These are phyloP conservation scores for Noctua janthina DNA, from an alignment of 2,888 invertebrate genomes.

Conservation along the genomic window DNA sequence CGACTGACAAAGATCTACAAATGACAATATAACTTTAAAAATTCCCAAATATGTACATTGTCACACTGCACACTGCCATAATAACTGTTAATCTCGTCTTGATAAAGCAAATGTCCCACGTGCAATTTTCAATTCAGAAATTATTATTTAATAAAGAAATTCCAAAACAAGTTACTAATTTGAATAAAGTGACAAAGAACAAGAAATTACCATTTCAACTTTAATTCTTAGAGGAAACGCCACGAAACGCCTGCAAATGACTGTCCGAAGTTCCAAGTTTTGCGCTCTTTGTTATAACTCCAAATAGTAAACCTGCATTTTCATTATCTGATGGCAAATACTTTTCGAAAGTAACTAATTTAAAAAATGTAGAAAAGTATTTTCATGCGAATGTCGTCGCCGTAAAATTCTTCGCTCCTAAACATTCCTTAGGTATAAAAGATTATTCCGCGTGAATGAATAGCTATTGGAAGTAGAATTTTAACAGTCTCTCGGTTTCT, in stretches of 20 bases:
- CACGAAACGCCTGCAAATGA: slow-evolving; percentile 74
- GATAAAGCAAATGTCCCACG: neutral
- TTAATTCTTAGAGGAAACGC: slow-evolving; percentile 74
- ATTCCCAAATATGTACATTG: neutral
- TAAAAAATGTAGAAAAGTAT: slow-evolving; percentile 62
- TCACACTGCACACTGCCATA: neutral
- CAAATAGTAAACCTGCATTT: slow-evolving; percentile 72
- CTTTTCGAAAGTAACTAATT: slow-evolving; percentile 66
- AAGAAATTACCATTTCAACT: slow-evolving; percentile 74
- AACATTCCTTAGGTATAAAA: slow-evolving; percentile 70
- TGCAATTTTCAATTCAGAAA: slow-evolving; percentile 29
- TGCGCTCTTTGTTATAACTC: slow-evolving; percentile 69
- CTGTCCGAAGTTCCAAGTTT: slow-evolving; percentile 72
- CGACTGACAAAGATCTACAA: too few relatives aligned
- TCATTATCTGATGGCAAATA: slow-evolving; percentile 69
- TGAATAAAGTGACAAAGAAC: slow-evolving; percentile 66
- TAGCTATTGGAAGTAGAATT: slow-evolving; percentile 68
- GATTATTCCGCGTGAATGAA: slow-evolving; percentile 69
- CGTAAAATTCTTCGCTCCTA: slow-evolving; percentile 62
- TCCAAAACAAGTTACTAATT: slow-evolving; percentile 58
- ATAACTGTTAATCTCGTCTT: slow-evolving; percentile 14
- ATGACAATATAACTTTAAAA: neutral
- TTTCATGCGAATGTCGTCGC: slow-evolving; percentile 68
- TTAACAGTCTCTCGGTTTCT: slow-evolving; percentile 60
- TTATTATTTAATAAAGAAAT: slow-evolving; percentile 54